Base-by-base conservation (phyloP, 2,797 vertebrate species). In the Myotis pilosus region DNA sequence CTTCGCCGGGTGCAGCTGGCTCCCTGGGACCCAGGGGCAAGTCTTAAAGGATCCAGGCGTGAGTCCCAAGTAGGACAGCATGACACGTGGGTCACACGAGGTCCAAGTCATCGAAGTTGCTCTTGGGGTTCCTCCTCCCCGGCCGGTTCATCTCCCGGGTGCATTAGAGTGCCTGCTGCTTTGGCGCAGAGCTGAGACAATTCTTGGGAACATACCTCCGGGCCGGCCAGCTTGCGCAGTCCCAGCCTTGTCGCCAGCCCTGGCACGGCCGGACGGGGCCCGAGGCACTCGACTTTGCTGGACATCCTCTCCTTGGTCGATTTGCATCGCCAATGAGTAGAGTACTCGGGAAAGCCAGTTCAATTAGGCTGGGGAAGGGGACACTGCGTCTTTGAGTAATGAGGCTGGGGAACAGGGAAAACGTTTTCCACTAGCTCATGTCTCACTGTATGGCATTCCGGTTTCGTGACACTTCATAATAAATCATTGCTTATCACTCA, bases 401-500 rank as follows among this genome's bases (percentile, higher is more conserved):
- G 98, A 98, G 98, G 93, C 97, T 98, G 98, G 98, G 98, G 98
- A 98, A 93, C 97, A 97, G 97, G 98, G 98, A 98, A 97, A 96
- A 90, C 97, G 97, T 98, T 98, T 98, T 98, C 98, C 98, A 98
- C 98, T 96, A 97, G 97, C 97, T 98, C 98, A 96, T 97, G 98
- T 98, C 98, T 98, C 97, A 96, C 97, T 97, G 97, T 97, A 98
- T 96, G 97, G 98, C 98, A 96, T 97, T 98, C 98, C 92, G 97
- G 97, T 98, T 98, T 97, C 97, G n/a, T 98, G 98, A 98, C 98
- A 98, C 97, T 98, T 98, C 92, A 94, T 98, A 97, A 98, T 98
- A 98, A 98, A 98, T 98, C 98, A 98, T 95, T 93, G 97, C 98
- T 98, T 98, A 98, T 98, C 98, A 98, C 98, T 98, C 98, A 98